Evolutionary conservation across 2,888 invertebrate species (phyloP).

Genomic region (Amphipyra tragopoginis): DNA sequence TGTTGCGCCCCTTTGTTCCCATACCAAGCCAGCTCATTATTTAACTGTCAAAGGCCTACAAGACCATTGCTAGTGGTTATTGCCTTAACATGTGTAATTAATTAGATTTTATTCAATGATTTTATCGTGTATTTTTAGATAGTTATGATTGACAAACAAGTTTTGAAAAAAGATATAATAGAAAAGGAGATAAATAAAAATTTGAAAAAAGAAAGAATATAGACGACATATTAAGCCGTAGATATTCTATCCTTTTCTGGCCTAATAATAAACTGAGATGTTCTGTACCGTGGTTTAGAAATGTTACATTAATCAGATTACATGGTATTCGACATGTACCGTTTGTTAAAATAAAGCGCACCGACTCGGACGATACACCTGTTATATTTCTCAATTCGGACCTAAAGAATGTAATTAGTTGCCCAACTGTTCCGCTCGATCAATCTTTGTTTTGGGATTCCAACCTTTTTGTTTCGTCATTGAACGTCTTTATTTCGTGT

Average conservation of each 20-base stretch:
- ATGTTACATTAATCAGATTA: constrained; percentile 29
- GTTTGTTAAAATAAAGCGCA: constrained; percentile 31
- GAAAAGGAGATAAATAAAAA: too few species aligned
- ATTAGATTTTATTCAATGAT: constrained; percentile 22
- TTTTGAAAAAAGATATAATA: too few species aligned
- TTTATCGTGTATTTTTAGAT: constrained; percentile 10
- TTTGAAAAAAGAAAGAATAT: too few species aligned
- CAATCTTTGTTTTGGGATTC: constrained; percentile 59
- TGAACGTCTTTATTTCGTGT: constrained; percentile 64
- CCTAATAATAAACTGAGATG: not conserved
- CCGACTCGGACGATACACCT: constrained; percentile 37
- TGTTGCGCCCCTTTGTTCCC: constrained; percentile 64
- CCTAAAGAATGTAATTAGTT: constrained; percentile 56
- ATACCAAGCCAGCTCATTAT: constrained; percentile 56
- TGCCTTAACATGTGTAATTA: constrained; percentile 38
- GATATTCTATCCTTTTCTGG: not conserved
- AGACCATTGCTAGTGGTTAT: constrained; percentile 47
- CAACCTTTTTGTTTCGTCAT: constrained; percentile 57
- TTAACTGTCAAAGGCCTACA: constrained; percentile 49
- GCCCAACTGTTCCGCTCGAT: constrained; percentile 47
- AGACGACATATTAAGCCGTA: too few species aligned
- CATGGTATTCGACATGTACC: constrained; percentile 23
- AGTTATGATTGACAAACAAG: too few species aligned
- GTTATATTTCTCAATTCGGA: constrained; percentile 48
- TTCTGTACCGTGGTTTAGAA: constrained; percentile 8